A percentile compares a stretch with the other conserved stretches of the same genome.
Evolutionary conservation across 2,888 invertebrate genomes (phyloP).

Genomic region (Drosophila paranaensis): DNA sequence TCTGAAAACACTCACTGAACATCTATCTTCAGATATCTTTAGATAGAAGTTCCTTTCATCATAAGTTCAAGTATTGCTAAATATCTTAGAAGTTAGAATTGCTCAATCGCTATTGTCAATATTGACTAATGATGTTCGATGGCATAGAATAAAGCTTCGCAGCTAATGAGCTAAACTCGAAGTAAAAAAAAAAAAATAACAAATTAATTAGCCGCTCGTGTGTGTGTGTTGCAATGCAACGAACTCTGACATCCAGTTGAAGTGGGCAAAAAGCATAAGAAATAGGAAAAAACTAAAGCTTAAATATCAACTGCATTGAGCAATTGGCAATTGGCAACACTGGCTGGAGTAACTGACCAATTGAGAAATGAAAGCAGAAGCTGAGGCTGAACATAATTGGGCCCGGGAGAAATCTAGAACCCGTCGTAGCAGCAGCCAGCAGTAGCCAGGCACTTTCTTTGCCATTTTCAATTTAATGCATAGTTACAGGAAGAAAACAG

Average conservation of each 20-base stretch:
- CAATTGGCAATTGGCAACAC: slow-evolving; percentile 15
- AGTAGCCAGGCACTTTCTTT: slow-evolving; percentile 59
- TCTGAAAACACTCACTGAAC: background rate
- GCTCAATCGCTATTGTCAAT: slow-evolving; percentile 35
- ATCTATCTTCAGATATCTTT: background rate
- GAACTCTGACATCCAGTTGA: slow-evolving; percentile 58
- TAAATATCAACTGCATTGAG: slow-evolving; percentile 69
- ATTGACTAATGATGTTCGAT: slow-evolving; percentile 42
- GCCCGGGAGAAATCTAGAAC: slow-evolving; percentile 75
- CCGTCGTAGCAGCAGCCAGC: slow-evolving; percentile 22
- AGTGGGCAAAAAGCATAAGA: background rate
- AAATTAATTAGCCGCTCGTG: slow-evolving; percentile 61
- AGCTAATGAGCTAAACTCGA: slow-evolving; percentile 23
- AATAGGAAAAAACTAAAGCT: slow-evolving; percentile 19
- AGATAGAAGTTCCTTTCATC: background rate
- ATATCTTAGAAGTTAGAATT: slow-evolving; percentile 3
- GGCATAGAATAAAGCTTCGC: slow-evolving; percentile 25
- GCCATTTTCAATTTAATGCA: slow-evolving; percentile 72
- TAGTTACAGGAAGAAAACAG: slow-evolving; percentile 69
- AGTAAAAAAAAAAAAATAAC: slow-evolving; percentile 6
- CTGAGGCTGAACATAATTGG: slow-evolving; percentile 55
- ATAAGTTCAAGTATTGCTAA: background rate
- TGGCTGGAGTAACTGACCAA: slow-evolving; percentile 35
- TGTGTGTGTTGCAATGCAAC: slow-evolving; percentile 26
- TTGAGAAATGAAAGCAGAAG: slow-evolving; percentile 64